Evolutionary conservation across 2,113 vertebrate genomes (phyloP), one percentile per base, ranked within the genome.

Genomic region (Callaeas wilsoni): DNA sequence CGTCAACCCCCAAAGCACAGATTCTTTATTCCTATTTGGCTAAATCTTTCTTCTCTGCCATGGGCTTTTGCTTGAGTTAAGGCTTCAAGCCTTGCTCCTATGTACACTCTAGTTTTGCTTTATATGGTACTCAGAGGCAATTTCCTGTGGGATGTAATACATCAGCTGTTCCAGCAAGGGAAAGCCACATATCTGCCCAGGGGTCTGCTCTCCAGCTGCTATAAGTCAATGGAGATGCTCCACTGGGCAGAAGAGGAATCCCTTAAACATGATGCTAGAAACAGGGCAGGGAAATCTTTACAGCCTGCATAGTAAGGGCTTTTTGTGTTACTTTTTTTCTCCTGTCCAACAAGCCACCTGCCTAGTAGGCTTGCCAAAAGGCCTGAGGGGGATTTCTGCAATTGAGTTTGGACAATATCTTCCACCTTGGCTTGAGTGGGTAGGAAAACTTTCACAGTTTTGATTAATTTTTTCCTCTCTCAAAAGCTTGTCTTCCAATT

Each of bases 151-250:
- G 64, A 67, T 88, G 47, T 88, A 93, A 91, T 83, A 74, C 33
- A 77, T 96, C 84, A 90, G 74, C 68, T 80, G 55, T 76, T 95
- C 89, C 67, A 90, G 59, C 47, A 81, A 85, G 52, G 39, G 81
- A 95, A 86, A 88, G 27, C 25, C 32, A 80, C 59, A 22, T 82
- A 80, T 88, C 70, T 86, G 50, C 63, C 73, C 65, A 81, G 73
- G 52, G 42, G 33, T 77, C 71, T 93, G 56, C 52, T 86, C 60
- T 93, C 59, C 59, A 80, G 67, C 55, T 93, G 78, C 78, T 77
- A 3, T 91, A 90, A 95, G 92, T 93, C 92, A 95, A 22, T 56
- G 71, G 85, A 92, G 85, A 86, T 88, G 75, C 42, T 94, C 63
- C 64, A 68, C 52, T 80, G 55, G 50, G 63, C 87, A 91, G 64